phyloP scores from a whole-genome alignment of 2,113 vertebrate genomes.

The Isichthys henryi region DNA sequence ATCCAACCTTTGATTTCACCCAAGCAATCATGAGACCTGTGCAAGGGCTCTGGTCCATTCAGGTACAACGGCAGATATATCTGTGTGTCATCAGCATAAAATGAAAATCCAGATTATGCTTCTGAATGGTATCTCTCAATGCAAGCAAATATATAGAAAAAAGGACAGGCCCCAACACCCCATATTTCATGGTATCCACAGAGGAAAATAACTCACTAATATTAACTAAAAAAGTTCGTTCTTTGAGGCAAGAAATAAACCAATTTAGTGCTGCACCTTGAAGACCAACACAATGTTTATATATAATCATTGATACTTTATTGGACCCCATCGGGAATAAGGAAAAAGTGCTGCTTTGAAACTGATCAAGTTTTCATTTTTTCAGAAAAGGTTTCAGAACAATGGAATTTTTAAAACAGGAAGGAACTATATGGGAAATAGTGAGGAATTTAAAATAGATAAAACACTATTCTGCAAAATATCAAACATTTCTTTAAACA shows the following conservation, averaged over 20 bases:
- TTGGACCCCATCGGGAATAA: too few relatives aligned
- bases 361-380: background rate
- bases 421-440: too few relatives aligned
- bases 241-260: too few relatives aligned
- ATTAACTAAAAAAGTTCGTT: background rate
- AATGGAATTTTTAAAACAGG: background rate
- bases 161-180: background rate
- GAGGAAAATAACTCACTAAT: background rate
- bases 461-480: background rate
- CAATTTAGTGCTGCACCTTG: too few relatives aligned
- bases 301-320: too few relatives aligned
- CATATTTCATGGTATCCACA: background rate
- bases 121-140: background rate
- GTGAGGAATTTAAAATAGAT: background rate
- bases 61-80: background rate
- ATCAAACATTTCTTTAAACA: background rate
- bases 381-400: background rate
- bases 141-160: background rate
- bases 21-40: background rate
- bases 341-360: too few relatives aligned
- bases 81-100: background rate
- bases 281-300: too few relatives aligned
- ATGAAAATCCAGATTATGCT: background rate
- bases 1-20: background rate
- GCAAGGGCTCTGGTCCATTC: background rate